A percentile compares a stretch with the other conserved stretches of the same genome.
Conservation (phyloP, 2,797 vertebrate genomes). For the Propithecus perrieri region DNA sequence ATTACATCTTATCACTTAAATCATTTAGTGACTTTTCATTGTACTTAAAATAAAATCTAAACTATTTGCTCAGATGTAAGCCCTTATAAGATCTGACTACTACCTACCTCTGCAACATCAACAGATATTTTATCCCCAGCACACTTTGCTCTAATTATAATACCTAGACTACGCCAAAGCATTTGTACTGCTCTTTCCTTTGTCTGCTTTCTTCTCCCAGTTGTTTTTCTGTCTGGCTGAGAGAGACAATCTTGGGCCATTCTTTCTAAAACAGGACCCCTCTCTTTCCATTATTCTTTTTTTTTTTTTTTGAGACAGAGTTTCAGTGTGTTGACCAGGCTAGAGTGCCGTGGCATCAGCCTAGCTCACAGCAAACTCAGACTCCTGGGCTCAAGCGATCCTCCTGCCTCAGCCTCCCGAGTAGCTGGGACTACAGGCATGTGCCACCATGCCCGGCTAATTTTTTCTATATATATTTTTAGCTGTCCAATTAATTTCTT, state of each 20-base stretch:
- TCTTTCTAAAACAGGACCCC: neutral
- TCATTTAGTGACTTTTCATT: neutral
- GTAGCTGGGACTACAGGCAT: too few relatives aligned
- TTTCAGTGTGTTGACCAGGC: too few relatives aligned
- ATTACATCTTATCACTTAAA: neutral
- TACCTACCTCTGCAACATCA: neutral
- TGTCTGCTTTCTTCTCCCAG: neutral
- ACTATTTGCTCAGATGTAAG: neutral
- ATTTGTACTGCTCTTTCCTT: neutral
- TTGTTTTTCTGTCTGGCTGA: neutral
- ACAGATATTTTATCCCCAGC: neutral
- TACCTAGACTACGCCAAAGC: neutral
- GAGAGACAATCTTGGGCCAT: neutral
- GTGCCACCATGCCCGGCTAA: too few relatives aligned
- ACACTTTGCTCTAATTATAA: neutral
- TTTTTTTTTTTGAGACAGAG: too few relatives aligned
- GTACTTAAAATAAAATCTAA: conserved; percentile 10
- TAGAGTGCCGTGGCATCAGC: too few relatives aligned
- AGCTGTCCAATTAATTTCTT: too few relatives aligned
- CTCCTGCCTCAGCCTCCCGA: too few relatives aligned
- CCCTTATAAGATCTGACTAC: neutral
- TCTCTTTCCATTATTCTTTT: conserved; percentile 19
- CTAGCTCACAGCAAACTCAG: too few relatives aligned
- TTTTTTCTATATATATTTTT: too few relatives aligned
- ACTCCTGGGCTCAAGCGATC: too few relatives aligned